Percentiles rank a stretch among this genome's conserved stretches.
Evolutionary conservation across 2,113 vertebrate species (phyloP).

Genomic region (Natator depressus): DNA sequence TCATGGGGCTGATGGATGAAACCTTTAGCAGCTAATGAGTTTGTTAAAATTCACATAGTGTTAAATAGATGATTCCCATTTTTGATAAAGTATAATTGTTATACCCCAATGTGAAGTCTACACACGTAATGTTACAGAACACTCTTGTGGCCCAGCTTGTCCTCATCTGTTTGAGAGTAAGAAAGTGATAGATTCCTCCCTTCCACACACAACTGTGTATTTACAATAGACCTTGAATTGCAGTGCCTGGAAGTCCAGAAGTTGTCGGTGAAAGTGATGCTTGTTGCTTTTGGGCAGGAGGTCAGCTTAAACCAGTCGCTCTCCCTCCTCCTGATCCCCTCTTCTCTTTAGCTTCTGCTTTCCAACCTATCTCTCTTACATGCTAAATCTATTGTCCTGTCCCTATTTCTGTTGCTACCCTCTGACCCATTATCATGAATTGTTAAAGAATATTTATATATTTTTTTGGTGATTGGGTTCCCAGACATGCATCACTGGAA

Average conservation of each 20-base stretch:
- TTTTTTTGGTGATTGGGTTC: neutral
- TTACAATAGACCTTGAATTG: neutral
- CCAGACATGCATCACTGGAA: neutral
- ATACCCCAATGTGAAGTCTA: neutral
- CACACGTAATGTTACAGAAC: neutral
- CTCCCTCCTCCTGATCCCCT: neutral
- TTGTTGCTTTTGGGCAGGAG: neutral
- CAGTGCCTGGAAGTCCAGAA: neutral
- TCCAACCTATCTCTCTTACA: neutral
- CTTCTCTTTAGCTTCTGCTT: neutral
- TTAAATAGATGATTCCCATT: neutral
- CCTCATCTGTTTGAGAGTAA: neutral
- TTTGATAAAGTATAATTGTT: neutral
- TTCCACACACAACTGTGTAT: neutral
- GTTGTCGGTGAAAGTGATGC: neutral
- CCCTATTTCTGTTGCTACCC: neutral
- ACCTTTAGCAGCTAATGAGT: neutral
- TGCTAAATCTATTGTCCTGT: neutral
- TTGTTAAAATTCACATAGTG: neutral
- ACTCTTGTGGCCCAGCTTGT: neutral
- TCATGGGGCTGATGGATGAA: neutral
- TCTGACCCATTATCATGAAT: neutral
- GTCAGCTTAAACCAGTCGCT: neutral
- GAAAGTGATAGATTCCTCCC: neutral
- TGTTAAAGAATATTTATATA: neutral